Base-by-base conservation (phyloP, 2,797 vertebrate species). In the Eutrigla gurnardus region DNA sequence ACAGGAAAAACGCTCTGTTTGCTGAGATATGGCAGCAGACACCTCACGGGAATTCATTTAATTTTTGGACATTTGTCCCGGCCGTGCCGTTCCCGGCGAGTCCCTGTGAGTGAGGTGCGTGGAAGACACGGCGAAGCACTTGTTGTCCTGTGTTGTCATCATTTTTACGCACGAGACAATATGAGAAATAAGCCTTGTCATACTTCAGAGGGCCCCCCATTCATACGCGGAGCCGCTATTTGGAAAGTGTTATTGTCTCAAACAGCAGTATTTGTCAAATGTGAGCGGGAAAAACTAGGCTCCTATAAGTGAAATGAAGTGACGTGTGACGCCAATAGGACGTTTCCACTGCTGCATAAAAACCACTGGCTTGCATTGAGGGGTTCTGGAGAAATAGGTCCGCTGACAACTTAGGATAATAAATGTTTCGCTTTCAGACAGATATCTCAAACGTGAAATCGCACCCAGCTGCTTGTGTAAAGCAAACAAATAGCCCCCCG, bases 401-500 rank as follows among this genome's bases (percentile, higher is more conserved):
- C 91, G 81, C 95, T 97, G 96, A 97, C 96, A 97, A 96, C 93
- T 93, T 93, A 91, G 95, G 95, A 95, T 97, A 97, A 97, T 96
- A 97, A 96, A 97, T 96, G 96, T 95, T 96, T 93, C 88, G 93
- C 96, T 96, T 96, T 97, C 96, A 97, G 96, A 96, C 94, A 96
- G 95, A 96, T 96, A 96, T 95, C 96, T 97, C 96, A 97, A 94
- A 97, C 95, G 97, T 97, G 96, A 98, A 97, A 97, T 97, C 96
- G 96, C 96, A 91, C 95, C 96, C 96, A 97, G 96, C 96, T 97
- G 97, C 95, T 96, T 95, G 95, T 96, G 95, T 96, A 97, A 93
- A 96, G 96, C 96, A 97, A 97, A 97, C 97, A 97, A 97, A 97
- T 97, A 96, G 96, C 95, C 95, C 95, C 95, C 95, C 92, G 88